Evolutionary conservation across 2,888 invertebrate species (phyloP).

Genomic region (Drosophila parthenogenetica): DNA sequence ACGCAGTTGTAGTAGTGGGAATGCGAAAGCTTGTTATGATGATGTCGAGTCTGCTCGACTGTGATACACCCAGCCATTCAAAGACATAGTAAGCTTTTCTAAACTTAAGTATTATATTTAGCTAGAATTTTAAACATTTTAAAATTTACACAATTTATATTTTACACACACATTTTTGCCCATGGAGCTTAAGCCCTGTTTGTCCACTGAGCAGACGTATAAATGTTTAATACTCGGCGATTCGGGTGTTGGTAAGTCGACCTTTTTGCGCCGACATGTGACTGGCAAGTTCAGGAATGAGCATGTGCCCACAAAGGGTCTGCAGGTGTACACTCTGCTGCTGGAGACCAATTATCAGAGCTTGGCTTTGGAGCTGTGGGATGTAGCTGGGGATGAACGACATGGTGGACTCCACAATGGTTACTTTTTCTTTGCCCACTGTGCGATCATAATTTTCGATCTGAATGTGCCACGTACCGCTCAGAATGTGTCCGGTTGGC

Average conservation of each 20-base stretch:
- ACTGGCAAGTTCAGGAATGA: conserved; percentile 31
- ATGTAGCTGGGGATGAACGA: conserved; percentile 31
- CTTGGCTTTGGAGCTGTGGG: conserved; percentile 34
- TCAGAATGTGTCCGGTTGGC: conserved; percentile 27
- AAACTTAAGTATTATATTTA: not conserved
- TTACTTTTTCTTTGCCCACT: conserved; percentile 37
- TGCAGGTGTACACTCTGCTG: conserved; percentile 33
- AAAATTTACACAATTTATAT: not conserved
- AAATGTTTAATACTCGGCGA: conserved; percentile 46
- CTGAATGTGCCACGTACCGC: conserved; percentile 28
- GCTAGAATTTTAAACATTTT: not conserved
- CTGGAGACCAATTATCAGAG: conserved; percentile 43
- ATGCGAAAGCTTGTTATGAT: too few relatives aligned
- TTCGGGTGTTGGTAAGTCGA: conserved; percentile 44
- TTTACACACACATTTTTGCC: not conserved
- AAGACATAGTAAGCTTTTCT: too few relatives aligned
- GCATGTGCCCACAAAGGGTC: conserved; percentile 32
- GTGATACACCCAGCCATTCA: too few relatives aligned
- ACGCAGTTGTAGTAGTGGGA: too few relatives aligned
- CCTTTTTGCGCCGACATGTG: conserved; percentile 33
- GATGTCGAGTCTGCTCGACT: too few relatives aligned
- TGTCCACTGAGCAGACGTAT: not conserved
- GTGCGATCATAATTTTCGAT: conserved; percentile 47
- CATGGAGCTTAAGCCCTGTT: conserved; percentile 23
- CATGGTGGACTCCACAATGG: conserved; percentile 27